Base-by-base conservation (phyloP, 1,140 invertebrate species). In the Lordiphosa collinella region DNA sequence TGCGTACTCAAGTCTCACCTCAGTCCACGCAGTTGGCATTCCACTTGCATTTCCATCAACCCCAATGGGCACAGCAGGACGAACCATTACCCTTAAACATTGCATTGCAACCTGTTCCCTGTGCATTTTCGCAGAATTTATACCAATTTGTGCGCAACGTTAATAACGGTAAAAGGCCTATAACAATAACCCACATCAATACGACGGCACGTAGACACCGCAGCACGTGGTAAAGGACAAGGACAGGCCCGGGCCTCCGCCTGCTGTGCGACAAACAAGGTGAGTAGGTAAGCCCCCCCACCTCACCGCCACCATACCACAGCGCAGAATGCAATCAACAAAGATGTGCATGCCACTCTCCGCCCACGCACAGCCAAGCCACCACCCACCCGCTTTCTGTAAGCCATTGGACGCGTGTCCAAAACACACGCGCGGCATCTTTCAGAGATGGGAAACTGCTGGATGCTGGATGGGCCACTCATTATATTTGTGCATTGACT, bases 401-500 rank as follows among this genome's bases (percentile, higher is more conserved):
- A 38, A 71, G 57, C 66, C 46, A 50, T 54, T 56, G 54, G 55
- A 82, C 78, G 78, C 78, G 78, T 82, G 78, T 82, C 78, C 78
- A 84, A 73, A 84, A 84, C 78, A 82, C 72, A 84, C 72, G 78
- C 72, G 72, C 72, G 78, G 76, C 75, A 75, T 82, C 75, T 79
- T 82, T 79, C 75, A 69, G 63, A 67, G 54, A 31, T 47, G 53
- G 46, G 61, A 36, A 58, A 66, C 62, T 58, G 63, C 11, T 10
- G 18, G 16, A 11, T 47, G n/a, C n/a, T n/a, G n/a, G n/a, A n/a
- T n/a, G n/a, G n/a, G n/a, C n/a, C n/a, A 13, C 64, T 84, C 78
- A 84, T 84, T 84, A 84, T 84, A 85, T 85, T 85, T 85, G 78
- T 78, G 78, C 78, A 84, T 73, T 84, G 79, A 84, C 78, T 82